phyloP scores from a whole-genome alignment of 2,888 invertebrate genomes.

The Eristalinus aeneus region DNA sequence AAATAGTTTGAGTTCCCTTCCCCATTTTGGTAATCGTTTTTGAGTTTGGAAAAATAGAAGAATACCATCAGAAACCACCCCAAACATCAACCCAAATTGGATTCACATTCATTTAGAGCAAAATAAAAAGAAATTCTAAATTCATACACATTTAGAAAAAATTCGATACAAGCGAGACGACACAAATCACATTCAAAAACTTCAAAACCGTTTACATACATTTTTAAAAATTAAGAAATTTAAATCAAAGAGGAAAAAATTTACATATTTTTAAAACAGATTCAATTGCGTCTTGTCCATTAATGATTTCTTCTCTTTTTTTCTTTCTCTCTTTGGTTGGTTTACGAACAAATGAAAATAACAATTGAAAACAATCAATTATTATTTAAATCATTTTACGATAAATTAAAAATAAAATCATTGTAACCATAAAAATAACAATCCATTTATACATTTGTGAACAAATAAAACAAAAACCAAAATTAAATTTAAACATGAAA shows the following conservation, averaged over 20 bases:
- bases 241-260: conserved; percentile 21
- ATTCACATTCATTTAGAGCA: conserved; percentile 19
- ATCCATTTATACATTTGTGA: conserved; percentile 9
- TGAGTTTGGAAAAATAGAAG: background rate
- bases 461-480: conserved; percentile 2
- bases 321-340: conserved; percentile 70
- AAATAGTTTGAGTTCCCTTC: background rate
- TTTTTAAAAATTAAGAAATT: background rate
- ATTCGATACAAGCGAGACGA: background rate
- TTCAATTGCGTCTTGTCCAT: conserved; percentile 57
- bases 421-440: background rate
- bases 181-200: background rate
- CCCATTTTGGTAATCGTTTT: background rate
- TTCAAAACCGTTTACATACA: background rate
- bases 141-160: conserved; percentile 5
- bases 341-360: conserved; percentile 50
- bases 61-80: background rate
- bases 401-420: conserved; percentile 12
- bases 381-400: conserved; percentile 35
- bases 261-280: conserved; percentile 37
- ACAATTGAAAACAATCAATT: conserved; percentile 23
- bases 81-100: conserved; percentile 26
- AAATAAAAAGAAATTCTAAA: conserved; percentile 5
- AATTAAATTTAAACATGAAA: conserved; percentile 59
- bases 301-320: conserved; percentile 69